Evolutionary conservation across 37 sponge, comb jelly and placozoan genomes (phyloP).

Genomic region (Aplysina aerophoba): DNA sequence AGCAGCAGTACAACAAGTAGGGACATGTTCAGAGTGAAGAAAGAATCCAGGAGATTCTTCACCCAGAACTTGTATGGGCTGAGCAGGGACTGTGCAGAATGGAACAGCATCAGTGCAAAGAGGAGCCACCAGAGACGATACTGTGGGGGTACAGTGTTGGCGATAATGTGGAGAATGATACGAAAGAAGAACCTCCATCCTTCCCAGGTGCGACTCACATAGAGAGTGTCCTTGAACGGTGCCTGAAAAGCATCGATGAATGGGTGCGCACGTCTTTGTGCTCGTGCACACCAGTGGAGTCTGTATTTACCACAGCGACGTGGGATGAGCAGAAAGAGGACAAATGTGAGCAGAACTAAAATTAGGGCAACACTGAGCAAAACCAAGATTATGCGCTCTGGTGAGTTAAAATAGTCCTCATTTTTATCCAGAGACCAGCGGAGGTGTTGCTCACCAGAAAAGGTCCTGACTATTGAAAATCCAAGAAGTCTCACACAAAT

Average conservation of each 20-base stretch:
- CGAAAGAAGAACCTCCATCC: constrained; percentile 27
- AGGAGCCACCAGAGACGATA: constrained; percentile 4
- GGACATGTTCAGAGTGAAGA: not conserved
- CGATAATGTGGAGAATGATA: not conserved
- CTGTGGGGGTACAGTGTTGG: not conserved
- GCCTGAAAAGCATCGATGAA: constrained; percentile 4
- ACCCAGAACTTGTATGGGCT: not conserved
- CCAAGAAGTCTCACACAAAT: constrained; percentile 42
- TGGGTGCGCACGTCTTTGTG: not conserved
- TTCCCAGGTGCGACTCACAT: constrained; percentile 12
- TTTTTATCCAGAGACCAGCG: constrained; percentile 57
- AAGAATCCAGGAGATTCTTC: not conserved
- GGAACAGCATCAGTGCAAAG: not conserved
- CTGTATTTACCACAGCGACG: not conserved
- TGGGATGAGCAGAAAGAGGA: constrained; percentile 36
- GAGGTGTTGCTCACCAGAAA: not conserved
- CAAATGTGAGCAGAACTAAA: not conserved
- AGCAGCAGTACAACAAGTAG: not conserved
- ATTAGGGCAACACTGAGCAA: constrained; percentile 9
- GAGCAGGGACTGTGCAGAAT: not conserved
- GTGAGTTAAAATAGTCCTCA: constrained; percentile 26
- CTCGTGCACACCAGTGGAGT: not conserved
- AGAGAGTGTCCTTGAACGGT: not conserved
- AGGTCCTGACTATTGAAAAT: not conserved
- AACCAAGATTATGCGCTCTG: not conserved